Base-by-base conservation (phyloP, 2,888 invertebrate species). In the Plusia festucae region DNA sequence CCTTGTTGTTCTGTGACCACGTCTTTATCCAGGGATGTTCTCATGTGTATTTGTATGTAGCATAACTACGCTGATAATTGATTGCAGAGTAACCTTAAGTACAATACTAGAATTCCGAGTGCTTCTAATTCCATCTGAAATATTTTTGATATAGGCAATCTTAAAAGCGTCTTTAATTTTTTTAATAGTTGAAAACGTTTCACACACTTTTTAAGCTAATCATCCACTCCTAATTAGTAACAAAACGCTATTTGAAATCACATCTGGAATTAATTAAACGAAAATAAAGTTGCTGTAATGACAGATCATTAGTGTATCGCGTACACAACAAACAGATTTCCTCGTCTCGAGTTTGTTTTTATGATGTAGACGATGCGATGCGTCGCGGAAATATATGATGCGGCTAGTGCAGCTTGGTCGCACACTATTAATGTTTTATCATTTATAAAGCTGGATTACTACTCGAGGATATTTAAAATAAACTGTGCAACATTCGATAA, bases 1-100 rank as follows among this genome's bases (percentile, higher is more conserved):
- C 65, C 16, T 32, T 57, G 34, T 53, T 40, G 34, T 61, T 60
- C 20, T 55, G 61, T 72, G 69, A 20, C 56, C 51, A 59, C 49
- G 55, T 27, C 58, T 51, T n/a, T 55, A 7, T 8, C 22, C 34
- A 49, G 18, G 4, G 18, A 46, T 46, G 5, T 49, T 49, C 3
- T 46, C 0, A 18, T 49, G 11, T 49, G 9, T 20, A 49, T 9
- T 20, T 49, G 46, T 46, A 11, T 49, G 7, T 20, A 0, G 18
- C 46, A 2, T 8, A 9, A 20, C 9, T 49, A 49, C 16, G 46
- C 16, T 18, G 18, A 46, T 46, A 8, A 46, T 46, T 8, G 16
- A 16, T 46, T 8, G 46, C 16, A 16, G 16, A 18, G 8, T 16
- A 46, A 44, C 16, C 16, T 44, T 16, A 44, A 6, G 1, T 16